Conservation (phyloP, 2,113 vertebrate species). For the Neodontobutis hainanensis region DNA sequence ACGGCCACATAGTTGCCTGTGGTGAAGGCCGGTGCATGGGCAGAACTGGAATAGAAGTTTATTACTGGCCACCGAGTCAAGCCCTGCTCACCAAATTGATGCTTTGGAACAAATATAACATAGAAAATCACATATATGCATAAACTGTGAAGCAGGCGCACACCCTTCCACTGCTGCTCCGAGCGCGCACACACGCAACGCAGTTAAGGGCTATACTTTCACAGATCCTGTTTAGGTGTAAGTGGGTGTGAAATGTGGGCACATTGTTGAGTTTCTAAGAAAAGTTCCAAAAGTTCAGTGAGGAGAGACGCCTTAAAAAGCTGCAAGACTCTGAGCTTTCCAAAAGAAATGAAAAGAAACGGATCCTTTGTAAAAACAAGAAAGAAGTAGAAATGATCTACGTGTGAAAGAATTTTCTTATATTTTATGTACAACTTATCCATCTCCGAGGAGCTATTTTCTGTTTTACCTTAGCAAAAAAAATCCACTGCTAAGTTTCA, state of each 20-base stretch:
- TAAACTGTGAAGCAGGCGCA: conserved; percentile 63
- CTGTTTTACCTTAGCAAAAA: conserved; percentile 5
- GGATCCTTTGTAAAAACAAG: conserved; percentile 1
- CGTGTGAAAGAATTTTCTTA: neutral
- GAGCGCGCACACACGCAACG: conserved; percentile 6
- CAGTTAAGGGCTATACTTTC: conserved; percentile 61
- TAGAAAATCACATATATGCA: conserved; percentile 71
- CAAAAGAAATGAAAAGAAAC: conserved; percentile 11
- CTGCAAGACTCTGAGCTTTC: conserved; percentile 21
- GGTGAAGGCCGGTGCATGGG: conserved; percentile 58
- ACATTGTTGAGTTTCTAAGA: conserved; percentile 45
- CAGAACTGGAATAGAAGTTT: conserved; percentile 74
- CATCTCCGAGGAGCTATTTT: neutral
- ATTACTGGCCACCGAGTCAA: conserved; percentile 74
- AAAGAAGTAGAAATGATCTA: neutral
- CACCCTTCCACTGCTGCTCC: conserved; percentile 39
- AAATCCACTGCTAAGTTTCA: neutral
- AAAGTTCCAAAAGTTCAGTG: conserved; percentile 40
- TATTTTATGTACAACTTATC: neutral
- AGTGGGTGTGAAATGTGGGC: conserved; percentile 70
- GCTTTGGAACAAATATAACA: conserved; percentile 73
- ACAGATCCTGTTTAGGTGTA: conserved; percentile 69
- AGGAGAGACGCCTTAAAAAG: conserved; percentile 47
- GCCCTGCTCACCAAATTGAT: conserved; percentile 71
- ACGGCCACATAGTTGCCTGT: conserved; percentile 65